These are phyloP conservation scores for Echiichthys vipera DNA, from an alignment of 2,797 vertebrate species.

Conservation along the genomic window DNA sequence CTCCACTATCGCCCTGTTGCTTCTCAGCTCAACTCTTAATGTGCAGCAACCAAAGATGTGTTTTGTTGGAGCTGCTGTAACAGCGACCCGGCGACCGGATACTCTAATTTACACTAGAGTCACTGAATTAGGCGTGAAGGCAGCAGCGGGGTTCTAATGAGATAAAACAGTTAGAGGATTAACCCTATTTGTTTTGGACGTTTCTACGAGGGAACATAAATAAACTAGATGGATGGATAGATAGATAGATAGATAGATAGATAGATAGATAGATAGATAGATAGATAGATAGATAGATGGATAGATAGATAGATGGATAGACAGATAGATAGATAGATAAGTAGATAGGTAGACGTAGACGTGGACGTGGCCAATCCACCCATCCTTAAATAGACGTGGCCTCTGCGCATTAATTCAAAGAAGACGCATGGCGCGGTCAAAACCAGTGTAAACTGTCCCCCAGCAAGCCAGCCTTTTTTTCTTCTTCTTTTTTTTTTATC, in stretches of 20 bases:
- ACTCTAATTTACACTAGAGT: slow-evolving; percentile 79
- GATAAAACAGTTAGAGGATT: slow-evolving; percentile 79
- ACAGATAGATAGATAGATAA: slow-evolving; percentile 31
- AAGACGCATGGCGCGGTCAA: slow-evolving; percentile 13
- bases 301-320: slow-evolving; percentile 30
- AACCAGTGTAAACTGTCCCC: slow-evolving; percentile 22
- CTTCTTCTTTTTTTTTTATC: slow-evolving; percentile 68
- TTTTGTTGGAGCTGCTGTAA: slow-evolving; percentile 64
- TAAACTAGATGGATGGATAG: slow-evolving; percentile 53
- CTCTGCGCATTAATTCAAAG: background rate
- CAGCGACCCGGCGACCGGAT: slow-evolving; percentile 65
- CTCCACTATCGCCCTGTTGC: slow-evolving; percentile 40
- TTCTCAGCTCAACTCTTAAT: slow-evolving; percentile 78
- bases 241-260: slow-evolving; percentile 2
- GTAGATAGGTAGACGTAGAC: slow-evolving; percentile 29
- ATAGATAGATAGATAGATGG: slow-evolving; percentile 31
- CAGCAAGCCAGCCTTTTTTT: slow-evolving; percentile 48
- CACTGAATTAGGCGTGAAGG: slow-evolving; percentile 67
- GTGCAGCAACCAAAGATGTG: slow-evolving; percentile 61
- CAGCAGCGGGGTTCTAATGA: slow-evolving; percentile 78
- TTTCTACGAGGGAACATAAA: slow-evolving; percentile 72
- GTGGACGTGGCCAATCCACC: too few species aligned
- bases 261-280: background rate
- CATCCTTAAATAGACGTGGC: too few species aligned
- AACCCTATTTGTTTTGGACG: slow-evolving; percentile 81